Evolutionary conservation across 1,140 invertebrate genomes (phyloP), one percentile per base, ranked within the genome.

Genomic region (Rhopalosiphum maidis): DNA sequence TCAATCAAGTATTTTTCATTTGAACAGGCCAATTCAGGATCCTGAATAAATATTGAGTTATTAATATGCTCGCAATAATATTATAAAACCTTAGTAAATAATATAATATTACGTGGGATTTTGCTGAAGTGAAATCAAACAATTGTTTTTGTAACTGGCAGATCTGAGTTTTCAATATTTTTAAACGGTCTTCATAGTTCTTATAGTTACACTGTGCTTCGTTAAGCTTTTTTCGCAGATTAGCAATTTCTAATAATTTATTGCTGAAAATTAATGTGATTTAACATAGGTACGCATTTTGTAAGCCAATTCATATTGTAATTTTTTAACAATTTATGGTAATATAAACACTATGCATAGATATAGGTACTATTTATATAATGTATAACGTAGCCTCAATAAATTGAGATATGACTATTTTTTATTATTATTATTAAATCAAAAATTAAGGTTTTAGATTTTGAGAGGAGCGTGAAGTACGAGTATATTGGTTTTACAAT

Each of bases 1-100:
- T 85, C 82, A n/a, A 93, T 86, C 25, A 93, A 8, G 21, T 86
- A 93, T 85, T 93, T 85, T 15, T 93, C 77, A 51, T 93, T 93
- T 4, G 82, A 86, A 86, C 22, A 6, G 9, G 41, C 68, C 43
- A 68, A 25, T 41, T 85, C 82, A 5, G 82, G 23, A n/a, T 86
- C 82, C 91, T 93, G 7, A 22, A 43, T 25, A 11, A 89, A 37
- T 88, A 48, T 88, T 46, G 6, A 51, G 18, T 35, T 8, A 48
- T 35, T 9, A 7, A 51, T 48, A 18, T 82, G 2, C 35, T 18
- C 77, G 37, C 11, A 30, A 85, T 43, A 85, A 23, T 83, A 37
- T 43, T 85, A 25, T 25, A 43, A n/a, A n/a, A 30, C 18, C 15
- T 9, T 51, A 51, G 15, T 51, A 51, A 51, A 51, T 51, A 51